Evolutionary conservation across 1,140 invertebrate genomes (phyloP).

Genomic region (Drosophila teissieri): DNA sequence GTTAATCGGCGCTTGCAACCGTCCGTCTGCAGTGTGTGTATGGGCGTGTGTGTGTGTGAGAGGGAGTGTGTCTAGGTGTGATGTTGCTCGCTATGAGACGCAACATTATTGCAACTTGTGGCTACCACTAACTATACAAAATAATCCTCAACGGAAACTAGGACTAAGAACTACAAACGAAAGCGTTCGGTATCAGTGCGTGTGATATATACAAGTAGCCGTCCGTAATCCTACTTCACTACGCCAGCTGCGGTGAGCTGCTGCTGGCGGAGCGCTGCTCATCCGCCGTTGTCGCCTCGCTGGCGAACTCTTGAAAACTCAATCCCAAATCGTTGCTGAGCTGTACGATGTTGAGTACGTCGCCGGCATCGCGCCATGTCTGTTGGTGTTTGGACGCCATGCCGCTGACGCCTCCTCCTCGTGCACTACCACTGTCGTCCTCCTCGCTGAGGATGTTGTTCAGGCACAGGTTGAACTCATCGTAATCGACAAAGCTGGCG

Average conservation of each 20-base stretch:
- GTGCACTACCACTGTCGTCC: slow-evolving; percentile 43
- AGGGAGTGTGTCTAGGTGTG: slow-evolving; percentile 57
- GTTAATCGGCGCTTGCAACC: slow-evolving; percentile 28
- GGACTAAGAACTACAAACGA: slow-evolving; percentile 62
- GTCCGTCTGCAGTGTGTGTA: slow-evolving; percentile 7
- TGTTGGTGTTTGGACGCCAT: slow-evolving; percentile 35
- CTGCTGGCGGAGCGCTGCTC: slow-evolving; percentile 65
- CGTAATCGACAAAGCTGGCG: slow-evolving; percentile 76
- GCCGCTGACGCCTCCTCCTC: slow-evolving; percentile 1
- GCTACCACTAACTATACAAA: slow-evolving; percentile 80
- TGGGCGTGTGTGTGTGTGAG: slow-evolving; percentile 47
- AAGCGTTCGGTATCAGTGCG: slow-evolving; percentile 52
- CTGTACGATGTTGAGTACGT: slow-evolving; percentile 67
- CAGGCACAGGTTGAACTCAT: slow-evolving; percentile 80
- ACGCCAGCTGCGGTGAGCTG: slow-evolving; percentile 69
- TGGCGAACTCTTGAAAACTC: slow-evolving; percentile 65
- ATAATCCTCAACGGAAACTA: slow-evolving; percentile 56
- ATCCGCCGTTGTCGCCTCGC: slow-evolving; percentile 49
- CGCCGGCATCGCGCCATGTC: slow-evolving; percentile 55
- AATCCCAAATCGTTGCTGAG: slow-evolving; percentile 62
- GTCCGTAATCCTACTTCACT: slow-evolving; percentile 15
- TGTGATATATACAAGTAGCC: slow-evolving; percentile 37
- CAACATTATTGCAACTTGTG: slow-evolving; percentile 80
- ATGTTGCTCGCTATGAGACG: slow-evolving; percentile 76
- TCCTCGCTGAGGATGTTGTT: slow-evolving; percentile 78